These are phyloP conservation scores for Bugula neritina DNA, from an alignment of 2,888 invertebrate genomes.

Conservation along the genomic window DNA sequence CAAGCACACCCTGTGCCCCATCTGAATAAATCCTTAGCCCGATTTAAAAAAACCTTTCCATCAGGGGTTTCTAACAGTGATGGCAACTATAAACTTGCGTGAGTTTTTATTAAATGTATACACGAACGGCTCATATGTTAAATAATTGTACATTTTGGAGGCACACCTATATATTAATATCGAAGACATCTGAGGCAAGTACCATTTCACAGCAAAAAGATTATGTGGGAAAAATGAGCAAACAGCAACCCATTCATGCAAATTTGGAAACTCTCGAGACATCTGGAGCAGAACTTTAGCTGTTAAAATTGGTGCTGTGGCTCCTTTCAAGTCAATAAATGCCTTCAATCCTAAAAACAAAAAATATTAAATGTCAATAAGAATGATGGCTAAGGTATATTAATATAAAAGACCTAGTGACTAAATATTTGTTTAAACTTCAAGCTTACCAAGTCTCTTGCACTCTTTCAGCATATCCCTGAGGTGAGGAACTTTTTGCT, in stretches of 20 bases:
- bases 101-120: no score
- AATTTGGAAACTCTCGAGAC: conserved; percentile 61
- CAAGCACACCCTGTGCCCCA: no score
- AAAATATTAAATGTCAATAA: no score
- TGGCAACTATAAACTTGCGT: no score
- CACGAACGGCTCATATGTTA: no score
- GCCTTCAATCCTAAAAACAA: conserved; percentile 57
- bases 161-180: conserved; percentile 67
- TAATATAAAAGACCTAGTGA: no score
- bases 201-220: conserved; percentile 38
- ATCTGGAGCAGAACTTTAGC: conserved; percentile 60
- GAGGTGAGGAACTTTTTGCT: conserved; percentile 1
- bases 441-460: conserved; percentile 13
- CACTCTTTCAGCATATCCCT: conserved; percentile 14
- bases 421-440: no score
- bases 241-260: conserved; percentile 66
- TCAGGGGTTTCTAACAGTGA: no score
- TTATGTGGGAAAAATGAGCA: conserved; percentile 68
- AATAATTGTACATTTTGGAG: no score
- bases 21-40: no score
- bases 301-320: background rate
- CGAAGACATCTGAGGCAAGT: conserved; percentile 67
- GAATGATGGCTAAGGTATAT: no score
- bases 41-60: no score
- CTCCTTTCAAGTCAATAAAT: conserved; percentile 73